phyloP scores from a whole-genome alignment of 2,888 invertebrate species.

The Teinopalpus imperialis region DNA sequence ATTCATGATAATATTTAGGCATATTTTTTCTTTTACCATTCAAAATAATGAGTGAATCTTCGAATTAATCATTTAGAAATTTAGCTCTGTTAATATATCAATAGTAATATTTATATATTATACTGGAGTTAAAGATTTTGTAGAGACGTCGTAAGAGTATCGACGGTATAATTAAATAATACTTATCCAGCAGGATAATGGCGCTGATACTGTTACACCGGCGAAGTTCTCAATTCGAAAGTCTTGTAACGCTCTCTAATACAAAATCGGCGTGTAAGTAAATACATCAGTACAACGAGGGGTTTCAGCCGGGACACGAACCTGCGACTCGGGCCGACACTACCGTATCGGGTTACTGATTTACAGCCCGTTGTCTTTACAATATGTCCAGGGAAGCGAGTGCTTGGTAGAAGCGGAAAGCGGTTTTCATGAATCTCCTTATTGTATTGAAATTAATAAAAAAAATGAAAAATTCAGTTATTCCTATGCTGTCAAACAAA shows the following conservation, averaged over 20 bases:
- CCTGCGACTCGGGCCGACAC: constrained; percentile 37
- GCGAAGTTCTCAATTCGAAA: constrained; percentile 34
- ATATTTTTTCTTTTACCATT: too few species aligned
- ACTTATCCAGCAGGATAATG: constrained; percentile 5
- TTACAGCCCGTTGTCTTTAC: constrained; percentile 36
- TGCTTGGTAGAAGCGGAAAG: constrained; percentile 10
- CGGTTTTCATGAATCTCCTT: background rate
- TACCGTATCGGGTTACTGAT: constrained; percentile 51
- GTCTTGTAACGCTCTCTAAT: constrained; percentile 34
- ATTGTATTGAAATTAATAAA: too few species aligned
- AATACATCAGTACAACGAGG: constrained; percentile 36
- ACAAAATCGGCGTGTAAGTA: constrained; percentile 42
- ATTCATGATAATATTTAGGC: too few species aligned
- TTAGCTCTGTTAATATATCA: too few species aligned
- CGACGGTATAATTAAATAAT: constrained; percentile 1
- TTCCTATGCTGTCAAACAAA: too few species aligned
- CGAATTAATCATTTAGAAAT: too few species aligned
- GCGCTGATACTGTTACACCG: constrained; percentile 21
- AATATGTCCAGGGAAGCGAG: constrained; percentile 23
- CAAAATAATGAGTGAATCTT: too few species aligned
- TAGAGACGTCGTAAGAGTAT: too few species aligned
- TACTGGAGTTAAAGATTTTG: too few species aligned
- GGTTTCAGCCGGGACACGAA: constrained; percentile 39
- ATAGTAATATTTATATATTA: too few species aligned
- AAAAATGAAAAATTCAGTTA: too few species aligned